Base-by-base conservation (phyloP, 2,888 invertebrate species). In the Ctenicera cuprea region DNA sequence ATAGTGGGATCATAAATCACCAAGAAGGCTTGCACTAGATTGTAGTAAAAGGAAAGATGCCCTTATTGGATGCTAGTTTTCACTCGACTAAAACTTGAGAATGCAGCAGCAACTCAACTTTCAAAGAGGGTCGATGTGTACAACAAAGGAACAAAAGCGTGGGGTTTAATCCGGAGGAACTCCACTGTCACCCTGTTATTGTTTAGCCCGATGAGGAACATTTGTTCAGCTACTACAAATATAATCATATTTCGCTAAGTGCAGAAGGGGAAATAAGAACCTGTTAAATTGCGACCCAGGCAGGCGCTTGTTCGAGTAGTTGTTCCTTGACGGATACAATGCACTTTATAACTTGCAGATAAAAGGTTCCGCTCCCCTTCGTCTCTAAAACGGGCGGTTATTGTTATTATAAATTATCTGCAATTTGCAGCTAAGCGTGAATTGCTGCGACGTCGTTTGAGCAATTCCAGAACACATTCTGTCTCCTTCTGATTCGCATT, bases 221-320 rank as follows among this genome's bases (percentile, higher is more conserved):
- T 79, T 80, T 77, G 78, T 78, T 79, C 78, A 71, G 59, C 72
- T 66, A 67, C 74, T 68, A 74, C 72, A 77, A 78, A 78, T 76
- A 77, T 77, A 79, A 80, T 80, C 78, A 77, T 76, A 79, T 79
- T 80, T 76, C 63, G 74, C 66, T 68, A 71, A 74, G 76, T 69
- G 71, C 66, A 54, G 45, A 43, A 26, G 59, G 72, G 76, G 64
- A 68, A 50, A 63, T 57, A 72, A 65, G 74, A 73, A 75, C 66
- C 73, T 78, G 73, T 72, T 73, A 76, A 76, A 73, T 76, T 76
- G 62, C 67, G 30, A 48, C 30, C 33, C 50, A 16, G 30, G 12
- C 50, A 16, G 30, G 12, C 12, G 50, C 50, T 9, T 14, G 3
- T 33, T 33, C 43, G 62, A 33, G 52, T 33, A 30, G 43, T 66